phyloP scores from a whole-genome alignment of 2,888 invertebrate genomes.

The Drosophila kuntzei region DNA sequence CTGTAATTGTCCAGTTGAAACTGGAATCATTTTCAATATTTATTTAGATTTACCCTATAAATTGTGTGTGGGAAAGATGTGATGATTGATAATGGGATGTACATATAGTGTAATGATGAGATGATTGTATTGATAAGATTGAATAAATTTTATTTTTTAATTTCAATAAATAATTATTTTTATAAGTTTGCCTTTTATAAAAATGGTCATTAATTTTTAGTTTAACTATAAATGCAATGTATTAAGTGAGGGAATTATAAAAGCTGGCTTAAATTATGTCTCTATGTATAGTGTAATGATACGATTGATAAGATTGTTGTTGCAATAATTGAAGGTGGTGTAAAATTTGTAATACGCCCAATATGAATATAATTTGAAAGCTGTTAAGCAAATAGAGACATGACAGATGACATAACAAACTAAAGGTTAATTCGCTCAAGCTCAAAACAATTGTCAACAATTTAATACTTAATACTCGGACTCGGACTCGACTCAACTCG shows the following conservation, averaged over 20 bases:
- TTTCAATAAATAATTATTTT: too few species aligned
- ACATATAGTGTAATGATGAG: background rate
- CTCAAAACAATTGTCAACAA: conserved; percentile 80
- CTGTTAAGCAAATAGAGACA: conserved; percentile 38
- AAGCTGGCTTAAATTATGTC: background rate
- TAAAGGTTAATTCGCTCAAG: conserved; percentile 78
- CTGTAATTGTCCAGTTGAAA: background rate
- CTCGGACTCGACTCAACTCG: conserved; percentile 13
- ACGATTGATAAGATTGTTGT: background rate
- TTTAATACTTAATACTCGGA: conserved; percentile 62
- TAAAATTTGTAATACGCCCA: conserved; percentile 1
- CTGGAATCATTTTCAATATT: background rate
- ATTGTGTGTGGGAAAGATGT: conserved; percentile 5
- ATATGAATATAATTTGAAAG: background rate
- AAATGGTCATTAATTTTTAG: background rate
- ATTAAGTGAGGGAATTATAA: background rate
- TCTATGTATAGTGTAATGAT: background rate
- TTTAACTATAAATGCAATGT: background rate
- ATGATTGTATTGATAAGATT: conserved; percentile 1
- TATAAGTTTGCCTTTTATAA: background rate
- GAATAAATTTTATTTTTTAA: background rate
- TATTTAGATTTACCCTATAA: too few species aligned
- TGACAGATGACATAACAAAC: conserved; percentile 68
- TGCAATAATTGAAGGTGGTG: conserved; percentile 4
- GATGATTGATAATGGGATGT: conserved; percentile 1